Conservation (phyloP, 1,140 invertebrate species). For the Drosophila sucinea region DNA sequence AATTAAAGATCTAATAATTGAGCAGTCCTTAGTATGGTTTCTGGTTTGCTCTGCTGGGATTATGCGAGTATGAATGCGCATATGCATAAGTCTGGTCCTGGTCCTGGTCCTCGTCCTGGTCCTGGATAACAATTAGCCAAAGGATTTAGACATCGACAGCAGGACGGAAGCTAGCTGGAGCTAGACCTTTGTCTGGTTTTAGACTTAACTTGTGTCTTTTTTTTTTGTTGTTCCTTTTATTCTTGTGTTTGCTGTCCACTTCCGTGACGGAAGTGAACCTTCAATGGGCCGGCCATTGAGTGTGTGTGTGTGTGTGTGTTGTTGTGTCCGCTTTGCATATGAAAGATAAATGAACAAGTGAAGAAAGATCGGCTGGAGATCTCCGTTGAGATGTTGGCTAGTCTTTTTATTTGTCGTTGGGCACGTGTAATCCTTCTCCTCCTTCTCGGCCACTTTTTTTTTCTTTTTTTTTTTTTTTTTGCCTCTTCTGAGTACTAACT, state of each 20-base stretch:
- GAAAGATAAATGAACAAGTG: constrained; percentile 53
- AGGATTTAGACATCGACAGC: constrained; percentile 55
- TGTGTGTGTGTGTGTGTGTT: constrained; percentile 37
- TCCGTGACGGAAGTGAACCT: constrained; percentile 52
- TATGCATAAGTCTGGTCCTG: constrained; percentile 9
- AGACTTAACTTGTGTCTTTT: constrained; percentile 78
- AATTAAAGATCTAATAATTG: constrained; percentile 72
- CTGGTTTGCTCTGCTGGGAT: constrained; percentile 16
- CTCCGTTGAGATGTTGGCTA: constrained; percentile 21
- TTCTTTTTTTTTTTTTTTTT: constrained; percentile 26
- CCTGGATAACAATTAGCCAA: constrained; percentile 76
- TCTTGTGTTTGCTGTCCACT: constrained; percentile 24
- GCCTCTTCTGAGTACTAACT: constrained; percentile 38
- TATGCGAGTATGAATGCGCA: constrained; percentile 32
- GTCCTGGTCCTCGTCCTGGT: constrained; percentile 9
- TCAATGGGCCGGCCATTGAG: constrained; percentile 1
- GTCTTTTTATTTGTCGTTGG: constrained; percentile 47
- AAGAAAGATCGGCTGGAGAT: constrained; percentile 14
- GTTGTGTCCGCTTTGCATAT: constrained; percentile 60
- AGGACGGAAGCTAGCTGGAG: constrained; percentile 64
- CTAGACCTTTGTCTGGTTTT: constrained; percentile 11
- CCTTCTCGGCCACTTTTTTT: constrained; percentile 3
- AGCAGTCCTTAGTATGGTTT: constrained; percentile 47
- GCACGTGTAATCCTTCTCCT: constrained; percentile 47
- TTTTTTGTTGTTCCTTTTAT: constrained; percentile 19